These are phyloP conservation scores for Oncorhynchus nerka DNA, from an alignment of 2,113 vertebrate species.

Conservation along the genomic window DNA sequence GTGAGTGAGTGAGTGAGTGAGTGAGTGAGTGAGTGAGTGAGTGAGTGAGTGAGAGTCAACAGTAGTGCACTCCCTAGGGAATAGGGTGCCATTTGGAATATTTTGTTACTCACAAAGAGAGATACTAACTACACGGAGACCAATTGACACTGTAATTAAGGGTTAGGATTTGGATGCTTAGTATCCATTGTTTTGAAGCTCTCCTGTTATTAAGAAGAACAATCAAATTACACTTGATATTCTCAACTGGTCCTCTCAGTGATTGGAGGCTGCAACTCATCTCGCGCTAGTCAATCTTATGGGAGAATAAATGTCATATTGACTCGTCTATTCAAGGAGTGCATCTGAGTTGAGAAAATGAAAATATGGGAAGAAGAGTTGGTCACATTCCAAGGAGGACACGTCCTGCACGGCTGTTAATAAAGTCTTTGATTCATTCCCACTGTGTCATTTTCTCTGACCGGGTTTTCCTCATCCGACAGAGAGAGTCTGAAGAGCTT, in stretches of 20 bases:
- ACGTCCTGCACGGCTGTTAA: slow-evolving; percentile 39
- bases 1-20: slow-evolving; percentile 11
- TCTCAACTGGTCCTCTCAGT: not conserved
- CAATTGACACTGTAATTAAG: not conserved
- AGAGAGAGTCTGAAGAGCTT: not conserved
- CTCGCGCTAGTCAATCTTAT: not conserved
- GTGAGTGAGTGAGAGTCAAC: slow-evolving; percentile 3
- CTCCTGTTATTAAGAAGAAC: not conserved
- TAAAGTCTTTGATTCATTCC: slow-evolving; percentile 57
- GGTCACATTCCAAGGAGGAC: slow-evolving; percentile 35
- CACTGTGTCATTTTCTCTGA: slow-evolving; percentile 47
- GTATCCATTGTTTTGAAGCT: not conserved
- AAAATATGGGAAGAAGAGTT: not conserved
- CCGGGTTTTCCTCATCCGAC: slow-evolving; percentile 7
- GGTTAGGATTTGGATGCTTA: not conserved
- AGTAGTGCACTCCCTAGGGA: not conserved
- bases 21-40: slow-evolving; percentile 2
- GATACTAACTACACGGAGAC: not conserved
- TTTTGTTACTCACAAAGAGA: not conserved
- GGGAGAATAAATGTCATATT: not conserved
- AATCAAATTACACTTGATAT: slow-evolving; percentile 3
- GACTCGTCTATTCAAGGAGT: not conserved
- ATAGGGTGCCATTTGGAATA: too few relatives aligned
- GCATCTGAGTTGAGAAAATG: not conserved
- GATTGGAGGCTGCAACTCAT: not conserved